Evolutionary conservation across 2,797 vertebrate species (phyloP), one percentile per base, ranked within the genome.

Genomic region (Urophycis tenuis): DNA sequence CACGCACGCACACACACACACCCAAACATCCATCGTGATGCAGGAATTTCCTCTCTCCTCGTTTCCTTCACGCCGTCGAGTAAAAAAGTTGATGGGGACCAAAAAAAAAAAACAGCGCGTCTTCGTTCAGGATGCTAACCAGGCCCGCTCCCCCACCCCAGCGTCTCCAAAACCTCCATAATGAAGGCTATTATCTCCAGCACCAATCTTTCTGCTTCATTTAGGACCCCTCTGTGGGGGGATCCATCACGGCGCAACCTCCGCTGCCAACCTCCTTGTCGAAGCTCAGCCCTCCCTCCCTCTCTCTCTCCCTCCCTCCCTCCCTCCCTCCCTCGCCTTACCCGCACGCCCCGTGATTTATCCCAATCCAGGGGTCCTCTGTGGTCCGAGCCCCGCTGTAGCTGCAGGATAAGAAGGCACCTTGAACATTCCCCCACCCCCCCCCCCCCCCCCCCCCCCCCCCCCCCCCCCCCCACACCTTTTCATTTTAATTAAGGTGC

Each of bases 151-250:
- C n/a, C 25, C 1, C 25, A 12, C 60, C 82, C 84, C n/a, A n/a
- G n/a, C n/a, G n/a, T 83, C 81, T 60, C 83, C 87, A 78, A 82
- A 83, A 81, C 86, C 81, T 86, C 78, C 79, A 81, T 92, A 92
- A 93, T 92, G 91, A 92, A 85, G 80, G 85, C 90, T 90, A 93
- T 93, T 93, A 93, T 84, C 91, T 87, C 85, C 81, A 74, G 85
- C 88, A 88, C 90, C 90, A 89, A 89, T 90, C 89, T 91, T 89
- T 92, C 90, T 90, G 92, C 91, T 91, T 93, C 90, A 91, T 92
- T 93, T 92, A 89, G 90, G 88, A 85, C 69, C 5, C 82, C 64
- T 84, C 87, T 88, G 85, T 89, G 84, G 78, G 84, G 78, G 85
- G 83, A 92, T 93, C 89, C 80, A 92, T 93, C 93, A 92, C 75